phyloP scores from a whole-genome alignment of 2,797 vertebrate species.

The Myotis planiceps region DNA sequence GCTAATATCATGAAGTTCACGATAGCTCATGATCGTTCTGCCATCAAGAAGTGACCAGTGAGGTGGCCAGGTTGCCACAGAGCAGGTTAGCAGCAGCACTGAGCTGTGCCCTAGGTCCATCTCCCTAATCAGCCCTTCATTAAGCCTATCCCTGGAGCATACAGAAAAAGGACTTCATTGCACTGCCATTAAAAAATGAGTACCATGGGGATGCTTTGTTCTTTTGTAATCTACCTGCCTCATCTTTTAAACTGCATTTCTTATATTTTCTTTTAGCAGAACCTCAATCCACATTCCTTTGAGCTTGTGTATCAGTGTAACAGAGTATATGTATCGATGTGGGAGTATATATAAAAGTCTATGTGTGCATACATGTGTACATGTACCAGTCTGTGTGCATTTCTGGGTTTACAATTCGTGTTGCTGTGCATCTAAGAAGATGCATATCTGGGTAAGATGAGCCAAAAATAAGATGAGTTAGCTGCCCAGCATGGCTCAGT shows the following conservation, averaged over 20 bases:
- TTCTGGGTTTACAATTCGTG: neutral
- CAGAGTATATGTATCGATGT: neutral
- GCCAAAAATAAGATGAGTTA: neutral
- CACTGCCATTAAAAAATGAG: neutral
- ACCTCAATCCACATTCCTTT: neutral
- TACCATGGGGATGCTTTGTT: neutral
- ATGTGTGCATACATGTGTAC: neutral
- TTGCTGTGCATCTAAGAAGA: neutral
- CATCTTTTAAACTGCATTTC: neutral
- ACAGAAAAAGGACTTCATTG: neutral
- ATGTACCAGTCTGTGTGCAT: neutral
- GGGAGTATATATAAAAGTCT: neutral
- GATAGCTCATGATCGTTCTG: neutral
- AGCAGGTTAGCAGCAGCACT: neutral
- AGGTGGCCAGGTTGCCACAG: neutral
- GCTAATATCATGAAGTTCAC: neutral
- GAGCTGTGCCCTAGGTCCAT: neutral
- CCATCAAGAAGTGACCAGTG: neutral
- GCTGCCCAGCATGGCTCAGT: too few relatives aligned
- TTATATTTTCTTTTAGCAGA: conserved; percentile 5
- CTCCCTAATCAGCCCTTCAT: neutral
- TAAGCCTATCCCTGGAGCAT: neutral
- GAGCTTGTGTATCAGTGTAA: neutral
- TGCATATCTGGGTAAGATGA: neutral
- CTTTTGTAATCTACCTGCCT: neutral